Base-by-base conservation (phyloP, 2,888 invertebrate genomes). In the Dynastes grantii region DNA sequence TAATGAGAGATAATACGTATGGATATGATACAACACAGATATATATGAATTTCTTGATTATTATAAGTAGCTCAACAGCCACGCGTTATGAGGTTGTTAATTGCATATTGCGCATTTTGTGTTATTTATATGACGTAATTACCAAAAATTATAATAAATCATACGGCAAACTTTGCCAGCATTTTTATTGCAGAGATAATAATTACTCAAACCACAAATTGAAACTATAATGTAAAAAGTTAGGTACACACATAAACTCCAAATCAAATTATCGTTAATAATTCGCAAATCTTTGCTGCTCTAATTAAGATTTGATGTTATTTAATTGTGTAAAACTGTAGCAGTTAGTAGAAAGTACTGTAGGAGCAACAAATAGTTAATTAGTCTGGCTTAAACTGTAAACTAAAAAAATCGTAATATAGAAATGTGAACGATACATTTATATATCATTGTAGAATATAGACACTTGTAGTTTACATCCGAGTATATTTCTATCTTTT, bases 281-380 rank as follows among this genome's bases (percentile, higher is more conserved):
- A 67, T 67, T 67, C 22, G 67, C 67, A 32, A 67, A 49, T 22
- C 32, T 49, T 67, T 67, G 67, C 67, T 67, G 67, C 67, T 67
- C 67, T 27, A 49, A 45, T 67, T 67, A 67, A 16, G 67, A 13
- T 29, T 32, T 49, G 11, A 51, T 68, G 40, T 68, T 68, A 68
- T 27, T 68, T 68, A 68, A 63, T 63, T 63, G 63, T 63, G 9
- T 32, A 27, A 29, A 63, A 29, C 13, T 63, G 9, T 13, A 67
- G 65, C 40, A 22, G 40, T 27, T 51, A 16, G 9, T 68, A 68
- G 68, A 27, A 67, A 51, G 29, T 16, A 27, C 32, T 68, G 22
- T 4, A 11, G 9, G n/a, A 51, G 22, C 6, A 27, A 22, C 27
- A 51, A 11, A 22, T 68, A 16, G 32, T 49, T 51, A 29, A 51